These are phyloP conservation scores for Valencia hispanica DNA, from an alignment of 2,797 vertebrate species.

Conservation along the genomic window DNA sequence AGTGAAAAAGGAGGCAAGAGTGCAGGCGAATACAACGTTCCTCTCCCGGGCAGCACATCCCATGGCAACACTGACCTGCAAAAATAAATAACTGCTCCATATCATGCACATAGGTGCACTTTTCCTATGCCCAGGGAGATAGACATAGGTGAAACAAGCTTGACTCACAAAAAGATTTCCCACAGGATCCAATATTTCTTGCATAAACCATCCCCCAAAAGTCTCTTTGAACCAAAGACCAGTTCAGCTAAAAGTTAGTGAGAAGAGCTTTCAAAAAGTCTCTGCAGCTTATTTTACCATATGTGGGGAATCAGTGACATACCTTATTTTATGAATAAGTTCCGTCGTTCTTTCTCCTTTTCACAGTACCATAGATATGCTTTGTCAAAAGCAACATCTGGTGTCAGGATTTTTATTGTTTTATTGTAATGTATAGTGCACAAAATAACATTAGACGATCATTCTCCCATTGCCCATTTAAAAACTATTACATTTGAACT, in stretches of 20 bases:
- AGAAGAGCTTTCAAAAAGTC: constrained; percentile 40
- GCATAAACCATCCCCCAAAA: constrained; percentile 24
- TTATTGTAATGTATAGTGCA: neutral
- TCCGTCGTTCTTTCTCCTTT: constrained; percentile 47
- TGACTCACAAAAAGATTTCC: constrained; percentile 20
- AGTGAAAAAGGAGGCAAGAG: constrained; percentile 92
- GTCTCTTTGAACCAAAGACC: constrained; percentile 45
- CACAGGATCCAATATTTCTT: constrained; percentile 29
- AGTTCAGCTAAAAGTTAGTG: constrained; percentile 37
- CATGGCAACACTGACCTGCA: constrained; percentile 90
- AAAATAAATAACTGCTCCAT: constrained; percentile 11
- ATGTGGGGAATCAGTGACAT: constrained; percentile 62
- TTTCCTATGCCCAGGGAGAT: constrained; percentile 2
- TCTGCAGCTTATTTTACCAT: constrained; percentile 55
- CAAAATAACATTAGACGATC: neutral
- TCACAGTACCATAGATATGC: constrained; percentile 16
- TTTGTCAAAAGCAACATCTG: constrained; percentile 29
- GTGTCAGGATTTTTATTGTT: neutral
- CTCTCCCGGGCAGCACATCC: constrained; percentile 90
- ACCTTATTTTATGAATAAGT: constrained; percentile 62
- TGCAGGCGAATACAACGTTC: constrained; percentile 91
- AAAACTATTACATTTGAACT: constrained; percentile 39
- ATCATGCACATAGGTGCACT: neutral
- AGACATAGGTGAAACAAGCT: neutral
- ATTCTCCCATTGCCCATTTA: neutral